Evolutionary conservation across 2,888 invertebrate genomes (phyloP).

Genomic region (Plagiodera versicolora): DNA sequence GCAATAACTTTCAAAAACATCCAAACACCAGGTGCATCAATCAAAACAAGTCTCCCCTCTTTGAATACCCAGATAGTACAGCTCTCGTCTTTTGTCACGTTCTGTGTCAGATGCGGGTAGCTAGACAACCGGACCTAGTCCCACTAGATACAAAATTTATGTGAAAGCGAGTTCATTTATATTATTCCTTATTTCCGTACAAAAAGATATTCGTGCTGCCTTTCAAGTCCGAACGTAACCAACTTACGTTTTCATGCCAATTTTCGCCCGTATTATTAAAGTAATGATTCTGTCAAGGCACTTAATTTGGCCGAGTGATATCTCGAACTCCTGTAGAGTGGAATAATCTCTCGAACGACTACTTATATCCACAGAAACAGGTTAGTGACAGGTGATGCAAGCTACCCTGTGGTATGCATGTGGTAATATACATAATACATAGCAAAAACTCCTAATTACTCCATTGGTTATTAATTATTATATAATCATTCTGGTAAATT

Average conservation of each 20-base stretch:
- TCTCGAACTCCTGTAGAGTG: not conserved
- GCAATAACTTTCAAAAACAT: too few relatives aligned
- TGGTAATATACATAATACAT: not conserved
- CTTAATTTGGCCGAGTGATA: not conserved
- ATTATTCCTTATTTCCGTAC: too few relatives aligned
- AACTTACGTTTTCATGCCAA: not conserved
- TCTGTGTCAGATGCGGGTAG: too few relatives aligned
- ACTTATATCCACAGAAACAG: not conserved
- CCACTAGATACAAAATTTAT: too few relatives aligned
- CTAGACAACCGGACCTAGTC: too few relatives aligned
- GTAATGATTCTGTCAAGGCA: not conserved
- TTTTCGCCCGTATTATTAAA: not conserved
- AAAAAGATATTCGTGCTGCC: too few relatives aligned
- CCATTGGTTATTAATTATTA: slow-evolving; percentile 1
- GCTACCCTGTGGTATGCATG: slow-evolving; percentile 1
- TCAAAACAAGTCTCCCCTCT: too few relatives aligned
- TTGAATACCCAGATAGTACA: too few relatives aligned
- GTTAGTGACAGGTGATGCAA: not conserved
- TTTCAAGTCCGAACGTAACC: not conserved
- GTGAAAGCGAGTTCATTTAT: too few relatives aligned
- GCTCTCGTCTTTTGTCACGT: too few relatives aligned
- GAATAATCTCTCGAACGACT: not conserved
- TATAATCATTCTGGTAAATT: not conserved
- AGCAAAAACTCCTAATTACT: slow-evolving; percentile 1
- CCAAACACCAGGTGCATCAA: too few relatives aligned